Evolutionary conservation across 2,113 vertebrate species (phyloP).

Genomic region (Hippocampus zosterae): DNA sequence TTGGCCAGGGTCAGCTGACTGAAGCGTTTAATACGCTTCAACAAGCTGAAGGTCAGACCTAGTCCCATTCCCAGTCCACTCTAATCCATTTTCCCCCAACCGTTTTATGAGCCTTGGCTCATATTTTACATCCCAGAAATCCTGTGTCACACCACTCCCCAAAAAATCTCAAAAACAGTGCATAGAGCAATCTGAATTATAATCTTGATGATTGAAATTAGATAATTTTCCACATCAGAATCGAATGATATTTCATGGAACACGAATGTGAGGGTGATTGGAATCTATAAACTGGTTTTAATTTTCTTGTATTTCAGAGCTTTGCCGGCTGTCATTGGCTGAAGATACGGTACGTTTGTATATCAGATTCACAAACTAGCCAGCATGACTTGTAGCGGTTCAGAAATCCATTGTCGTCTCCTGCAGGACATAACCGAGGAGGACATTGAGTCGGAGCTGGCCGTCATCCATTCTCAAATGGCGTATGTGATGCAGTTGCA

Average conservation of each 20-base stretch:
- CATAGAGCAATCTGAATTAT: too few relatives aligned
- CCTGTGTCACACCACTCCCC: too few relatives aligned
- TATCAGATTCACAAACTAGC: too few relatives aligned
- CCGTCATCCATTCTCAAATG: conserved; percentile 98
- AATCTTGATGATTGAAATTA: too few relatives aligned
- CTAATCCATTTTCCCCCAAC: background rate
- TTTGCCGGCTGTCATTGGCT: conserved; percentile 84
- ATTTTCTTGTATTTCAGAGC: conserved; percentile 70
- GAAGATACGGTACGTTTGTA: conserved; percentile 89
- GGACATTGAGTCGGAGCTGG: conserved; percentile 88
- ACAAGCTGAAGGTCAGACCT: conserved; percentile 85
- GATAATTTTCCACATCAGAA: background rate
- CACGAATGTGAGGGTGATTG: background rate
- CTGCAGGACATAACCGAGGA: conserved; percentile 91
- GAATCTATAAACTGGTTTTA: background rate
- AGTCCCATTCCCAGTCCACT: too few relatives aligned
- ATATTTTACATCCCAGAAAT: too few relatives aligned
- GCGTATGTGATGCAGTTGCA: conserved; percentile 92
- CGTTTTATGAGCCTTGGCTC: background rate
- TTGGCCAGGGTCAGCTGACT: conserved; percentile 84
- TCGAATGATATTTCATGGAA: too few relatives aligned
- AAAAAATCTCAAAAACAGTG: too few relatives aligned
- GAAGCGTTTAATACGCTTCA: conserved; percentile 86
- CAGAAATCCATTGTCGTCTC: conserved; percentile 11
- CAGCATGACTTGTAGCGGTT: too few relatives aligned